Base-by-base conservation (phyloP, 2,113 vertebrate genomes). In the Halcyon malimbica region DNA sequence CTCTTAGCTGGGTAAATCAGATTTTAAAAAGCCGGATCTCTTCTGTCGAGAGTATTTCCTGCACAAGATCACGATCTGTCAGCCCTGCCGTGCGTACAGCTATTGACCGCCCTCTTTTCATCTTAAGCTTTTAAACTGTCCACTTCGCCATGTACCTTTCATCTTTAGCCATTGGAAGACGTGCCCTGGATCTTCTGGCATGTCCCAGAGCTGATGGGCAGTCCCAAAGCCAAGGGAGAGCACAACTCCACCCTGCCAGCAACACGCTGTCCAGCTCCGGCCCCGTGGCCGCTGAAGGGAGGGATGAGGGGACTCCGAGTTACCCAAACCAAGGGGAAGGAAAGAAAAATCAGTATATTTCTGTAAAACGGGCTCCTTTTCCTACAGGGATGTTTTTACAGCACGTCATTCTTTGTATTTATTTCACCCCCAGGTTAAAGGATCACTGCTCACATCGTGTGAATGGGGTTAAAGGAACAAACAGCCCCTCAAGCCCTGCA, bases 151-250 rank as follows among this genome's bases (percentile, higher is more conserved):
- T 5, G 6, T 12, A 35, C 62, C 89, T 86, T 54, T 31, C 86
- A 51, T 53, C 83, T 16, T 3, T 11, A 65, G 16, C 89, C 89
- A 70, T 41, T 17, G 42, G 42, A 39, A 77, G 86, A 57, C 0
- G 0, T 2, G 10, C 31, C 60, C 15, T 6, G 50, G 1, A 12
- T 2, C 29, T 51, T 28, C 44, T 20, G 89, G 29, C 19, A 10
- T 0, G 1, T 9, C 5, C 0, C 41, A 17, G 18, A 44, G 73
- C 20, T 5, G 48, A 39, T 4, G 24, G 1, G 20, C 0, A 1
- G 62, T 33, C 41, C 21, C 41, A 21, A 42, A 24, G 10, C 73
- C 33, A 41, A 4, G 3, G 19, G 35, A 71, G 20, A 19, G 11
- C 2, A 1, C 4, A 7, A 51, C 77, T 6, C 20, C 20, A 13